Conservation (phyloP, 2,113 vertebrate species). For the Boulengeromyrus knoepffleri region DNA sequence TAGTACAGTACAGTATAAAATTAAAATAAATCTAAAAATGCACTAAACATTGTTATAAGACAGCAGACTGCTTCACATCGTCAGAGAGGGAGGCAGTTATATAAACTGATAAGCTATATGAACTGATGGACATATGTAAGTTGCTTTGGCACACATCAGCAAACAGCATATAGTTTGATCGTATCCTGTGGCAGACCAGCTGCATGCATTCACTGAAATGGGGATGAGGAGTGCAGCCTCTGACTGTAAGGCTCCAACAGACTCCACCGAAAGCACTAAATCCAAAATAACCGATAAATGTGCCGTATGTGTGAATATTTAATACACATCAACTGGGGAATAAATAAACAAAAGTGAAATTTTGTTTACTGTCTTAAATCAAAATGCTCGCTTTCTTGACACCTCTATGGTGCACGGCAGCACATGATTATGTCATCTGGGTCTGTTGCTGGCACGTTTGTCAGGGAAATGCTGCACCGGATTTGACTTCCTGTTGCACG, state of each 20-base stretch:
- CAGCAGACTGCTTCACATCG: not conserved
- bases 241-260: not conserved
- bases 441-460: conserved; percentile 42
- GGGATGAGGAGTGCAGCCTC: not conserved
- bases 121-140: not conserved
- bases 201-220: not conserved
- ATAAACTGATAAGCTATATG: not conserved
- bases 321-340: not conserved
- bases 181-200: not conserved
- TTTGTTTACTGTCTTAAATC: not conserved
- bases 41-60: not conserved
- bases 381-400: not conserved
- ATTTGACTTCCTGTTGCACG: conserved; percentile 50
- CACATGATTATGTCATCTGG: conserved; percentile 30
- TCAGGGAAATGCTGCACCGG: conserved; percentile 39
- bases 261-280: not conserved
- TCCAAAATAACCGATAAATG: not conserved
- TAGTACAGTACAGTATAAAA: not conserved
- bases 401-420: conserved; percentile 22
- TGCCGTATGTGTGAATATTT: not conserved
- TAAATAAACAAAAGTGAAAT: not conserved
- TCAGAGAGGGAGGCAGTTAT: not conserved
- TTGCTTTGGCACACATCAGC: not conserved
- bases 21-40: not conserved
- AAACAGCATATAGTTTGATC: not conserved